Percentiles rank a stretch among this genome's conserved stretches.
phyloP scores from a whole-genome alignment of 2,797 vertebrate genomes.

The Cygnus olor region DNA sequence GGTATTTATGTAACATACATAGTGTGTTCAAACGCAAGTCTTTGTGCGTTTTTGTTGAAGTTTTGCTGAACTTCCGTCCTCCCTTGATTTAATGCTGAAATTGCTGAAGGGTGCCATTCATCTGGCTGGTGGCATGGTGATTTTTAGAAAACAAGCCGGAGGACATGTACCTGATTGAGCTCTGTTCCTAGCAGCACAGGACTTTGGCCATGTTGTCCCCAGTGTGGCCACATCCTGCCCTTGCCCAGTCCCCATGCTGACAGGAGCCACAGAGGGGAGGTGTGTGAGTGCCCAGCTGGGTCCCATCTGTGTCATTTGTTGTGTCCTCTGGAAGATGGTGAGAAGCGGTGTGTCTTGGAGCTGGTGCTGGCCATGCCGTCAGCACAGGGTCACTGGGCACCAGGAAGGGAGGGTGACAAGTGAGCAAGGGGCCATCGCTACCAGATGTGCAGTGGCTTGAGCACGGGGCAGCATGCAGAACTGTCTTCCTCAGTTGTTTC shows the following conservation, averaged over 20 bases:
- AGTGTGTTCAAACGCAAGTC: background rate
- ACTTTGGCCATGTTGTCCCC: background rate
- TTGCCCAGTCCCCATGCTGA: background rate
- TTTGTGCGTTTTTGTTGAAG: background rate
- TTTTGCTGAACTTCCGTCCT: background rate
- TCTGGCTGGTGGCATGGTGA: background rate
- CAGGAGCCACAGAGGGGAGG: background rate
- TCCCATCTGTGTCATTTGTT: background rate
- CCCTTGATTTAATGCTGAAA: background rate
- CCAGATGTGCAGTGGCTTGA: background rate
- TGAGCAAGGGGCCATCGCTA: background rate
- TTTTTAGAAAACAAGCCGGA: background rate
- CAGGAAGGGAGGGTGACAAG: accelerated
- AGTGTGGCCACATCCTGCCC: background rate
- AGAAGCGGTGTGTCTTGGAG: background rate
- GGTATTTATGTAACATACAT: background rate
- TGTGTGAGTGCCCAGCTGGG: background rate
- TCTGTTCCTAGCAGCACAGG: background rate
- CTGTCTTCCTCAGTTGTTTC: background rate
- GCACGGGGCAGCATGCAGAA: background rate
- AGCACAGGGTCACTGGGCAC: background rate
- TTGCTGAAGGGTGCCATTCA: background rate
- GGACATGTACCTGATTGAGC: background rate
- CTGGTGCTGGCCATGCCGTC: background rate
- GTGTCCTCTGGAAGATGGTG: background rate